phyloP scores from a whole-genome alignment of 2,888 invertebrate species.

The Cheiracanthium punctorium region DNA sequence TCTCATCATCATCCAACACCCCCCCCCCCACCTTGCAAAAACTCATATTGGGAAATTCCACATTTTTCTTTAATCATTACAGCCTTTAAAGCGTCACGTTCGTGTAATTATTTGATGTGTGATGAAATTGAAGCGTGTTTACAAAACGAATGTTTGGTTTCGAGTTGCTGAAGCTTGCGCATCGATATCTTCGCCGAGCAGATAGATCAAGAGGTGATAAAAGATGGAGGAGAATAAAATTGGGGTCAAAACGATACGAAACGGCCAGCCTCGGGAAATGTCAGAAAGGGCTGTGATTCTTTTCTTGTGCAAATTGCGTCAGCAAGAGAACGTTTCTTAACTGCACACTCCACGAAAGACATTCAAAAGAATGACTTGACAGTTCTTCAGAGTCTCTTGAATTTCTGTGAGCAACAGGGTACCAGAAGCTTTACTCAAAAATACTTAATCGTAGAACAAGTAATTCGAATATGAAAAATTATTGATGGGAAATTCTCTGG shows the following conservation, averaged over 20 bases:
- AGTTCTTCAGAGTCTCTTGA: too few species aligned
- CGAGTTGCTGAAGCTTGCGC: not conserved
- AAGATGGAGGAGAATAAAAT: not conserved
- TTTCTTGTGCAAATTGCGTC: not conserved
- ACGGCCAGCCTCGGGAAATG: not conserved
- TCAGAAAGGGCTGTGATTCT: not conserved
- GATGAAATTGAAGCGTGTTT: not conserved
- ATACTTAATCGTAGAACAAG: too few species aligned
- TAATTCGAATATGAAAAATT: too few species aligned
- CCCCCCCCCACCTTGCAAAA: too few species aligned
- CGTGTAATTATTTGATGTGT: slow-evolving; percentile 2
- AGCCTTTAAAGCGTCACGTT: slow-evolving; percentile 11
- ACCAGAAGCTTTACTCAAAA: too few species aligned
- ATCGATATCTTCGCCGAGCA: not conserved
- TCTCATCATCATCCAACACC: not conserved
- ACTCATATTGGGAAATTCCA: not conserved
- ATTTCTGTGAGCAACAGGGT: too few species aligned
- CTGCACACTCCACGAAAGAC: too few species aligned
- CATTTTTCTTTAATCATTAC: slow-evolving; percentile 14
- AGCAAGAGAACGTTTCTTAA: not conserved
- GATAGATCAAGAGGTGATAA: not conserved
- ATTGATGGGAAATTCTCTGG: too few species aligned
- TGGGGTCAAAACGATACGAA: not conserved
- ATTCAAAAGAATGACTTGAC: too few species aligned
- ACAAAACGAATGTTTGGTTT: not conserved